Evolutionary conservation across 2,797 vertebrate species (phyloP).

Genomic region (Enteromius afrohamiltoni): DNA sequence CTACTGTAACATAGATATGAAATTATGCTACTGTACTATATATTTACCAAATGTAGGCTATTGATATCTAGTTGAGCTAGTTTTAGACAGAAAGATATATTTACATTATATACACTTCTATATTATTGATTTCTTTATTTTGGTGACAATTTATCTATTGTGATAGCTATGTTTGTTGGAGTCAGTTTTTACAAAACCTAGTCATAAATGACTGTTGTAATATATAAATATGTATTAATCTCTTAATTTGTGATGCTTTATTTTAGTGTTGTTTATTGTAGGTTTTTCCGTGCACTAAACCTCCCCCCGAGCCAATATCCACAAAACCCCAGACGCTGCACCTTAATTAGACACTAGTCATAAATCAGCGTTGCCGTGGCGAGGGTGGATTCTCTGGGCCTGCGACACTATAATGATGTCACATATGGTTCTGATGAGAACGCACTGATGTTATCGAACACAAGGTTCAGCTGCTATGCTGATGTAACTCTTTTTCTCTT

Average conservation of each 20-base stretch:
- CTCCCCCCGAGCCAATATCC: slow-evolving; percentile 15
- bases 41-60: too few species aligned
- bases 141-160: too few species aligned
- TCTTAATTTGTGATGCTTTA: not conserved
- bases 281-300: not conserved
- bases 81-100: not conserved
- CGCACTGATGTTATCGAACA: slow-evolving; percentile 52
- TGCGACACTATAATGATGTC: slow-evolving; percentile 44
- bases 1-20: too few species aligned
- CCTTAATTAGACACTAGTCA: slow-evolving; percentile 43
- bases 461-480: slow-evolving; percentile 14
- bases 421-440: slow-evolving; percentile 58
- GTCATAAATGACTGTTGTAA: slow-evolving; percentile 23
- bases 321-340: slow-evolving; percentile 28
- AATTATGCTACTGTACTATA: too few species aligned
- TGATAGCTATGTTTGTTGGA: not conserved
- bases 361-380: slow-evolving; percentile 45
- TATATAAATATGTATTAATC: not conserved
- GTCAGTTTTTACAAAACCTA: not conserved
- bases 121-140: not conserved
- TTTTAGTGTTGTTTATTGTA: not conserved
- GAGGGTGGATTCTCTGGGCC: slow-evolving; percentile 30
- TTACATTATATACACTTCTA: not conserved
- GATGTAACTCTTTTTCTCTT: slow-evolving; percentile 8
- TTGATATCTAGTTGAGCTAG: too few species aligned